These are phyloP conservation scores for Steromphala cineraria DNA, from an alignment of 2,888 invertebrate species.

Conservation along the genomic window DNA sequence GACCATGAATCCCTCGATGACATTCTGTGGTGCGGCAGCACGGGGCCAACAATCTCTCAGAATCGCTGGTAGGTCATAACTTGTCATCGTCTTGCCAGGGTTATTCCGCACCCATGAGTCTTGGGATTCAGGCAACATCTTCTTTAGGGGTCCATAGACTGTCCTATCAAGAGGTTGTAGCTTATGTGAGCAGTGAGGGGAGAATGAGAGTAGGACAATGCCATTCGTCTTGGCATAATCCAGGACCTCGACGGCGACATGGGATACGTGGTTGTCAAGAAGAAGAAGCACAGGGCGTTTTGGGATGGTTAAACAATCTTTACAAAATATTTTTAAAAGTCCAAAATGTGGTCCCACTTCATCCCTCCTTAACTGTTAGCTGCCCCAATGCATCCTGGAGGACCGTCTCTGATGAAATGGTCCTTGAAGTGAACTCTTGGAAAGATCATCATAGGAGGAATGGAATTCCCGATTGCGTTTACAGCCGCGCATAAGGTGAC, in stretches of 20 bases:
- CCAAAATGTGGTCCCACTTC: too few species aligned
- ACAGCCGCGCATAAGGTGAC: too few species aligned
- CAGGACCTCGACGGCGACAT: conserved; percentile 27
- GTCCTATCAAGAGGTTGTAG: conserved; percentile 30
- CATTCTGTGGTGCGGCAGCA: neutral
- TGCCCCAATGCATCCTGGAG: too few species aligned
- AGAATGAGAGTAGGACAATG: conserved; percentile 32
- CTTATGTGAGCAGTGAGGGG: conserved; percentile 35
- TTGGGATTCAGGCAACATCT: neutral
- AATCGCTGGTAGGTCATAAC: conserved; percentile 21
- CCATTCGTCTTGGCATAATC: conserved; percentile 32
- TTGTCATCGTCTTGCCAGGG: conserved; percentile 24
- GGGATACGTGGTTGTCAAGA: conserved; percentile 35
- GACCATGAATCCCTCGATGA: conserved; percentile 10
- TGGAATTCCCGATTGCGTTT: too few species aligned
- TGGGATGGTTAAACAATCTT: conserved; percentile 17
- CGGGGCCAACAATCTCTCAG: neutral
- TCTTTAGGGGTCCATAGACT: conserved; percentile 34
- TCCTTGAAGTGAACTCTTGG: too few species aligned
- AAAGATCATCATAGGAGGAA: too few species aligned
- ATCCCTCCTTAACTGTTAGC: too few species aligned
- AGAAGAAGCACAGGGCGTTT: conserved; percentile 22
- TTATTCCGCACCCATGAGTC: conserved; percentile 30
- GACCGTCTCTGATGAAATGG: too few species aligned
- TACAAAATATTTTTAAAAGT: conserved; percentile 27